Base-by-base conservation (phyloP, 2,113 vertebrate genomes). In the Sinocyclocheilus anshuiensis region DNA sequence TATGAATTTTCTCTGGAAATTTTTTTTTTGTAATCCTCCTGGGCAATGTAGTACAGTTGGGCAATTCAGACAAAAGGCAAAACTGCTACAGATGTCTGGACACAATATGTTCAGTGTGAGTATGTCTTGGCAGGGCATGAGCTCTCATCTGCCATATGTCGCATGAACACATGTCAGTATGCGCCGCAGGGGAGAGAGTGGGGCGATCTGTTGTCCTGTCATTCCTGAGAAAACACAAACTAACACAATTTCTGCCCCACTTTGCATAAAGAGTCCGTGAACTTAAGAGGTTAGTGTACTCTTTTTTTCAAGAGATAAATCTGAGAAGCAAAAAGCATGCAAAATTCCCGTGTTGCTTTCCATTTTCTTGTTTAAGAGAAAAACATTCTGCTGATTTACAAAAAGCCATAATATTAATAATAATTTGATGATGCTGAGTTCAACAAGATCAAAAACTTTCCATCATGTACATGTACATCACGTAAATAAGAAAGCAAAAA, bases 131-230 rank as follows among this genome's bases (percentile, higher is more conserved):
- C 92, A 84, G 4, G 67, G 86, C 26, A 77, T 90, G 90, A 90
- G 87, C 89, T 90, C 94, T 92, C 94, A 95, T 97, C 96, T 95
- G 95, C 96, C 97, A 97, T 97, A 97, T 98, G 96, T 95, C 87
- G 95, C 95, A 89, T 89, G 89, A 94, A 92, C 93, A 94, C 90
- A 89, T 95, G 96, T 96, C 95, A 94, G 94, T 93, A 93, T 93
- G 92, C 89, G 93, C 95, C 91, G 93, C 94, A 94, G 91, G 94
- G 92, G 93, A 93, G 93, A 91, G 89, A 94, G 92, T 94, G 94
- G 90, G 93, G 92, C 92, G 94, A 95, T 92, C 95, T 94, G 92
- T 92, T 87, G 48, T 79, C 77, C 84, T 79, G 55, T 48, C 6
- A 67, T 72, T 88, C 91, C 80, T 0, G 20, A 75, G 91, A 91